A percentile compares a stretch with the other conserved stretches of the same genome.
Evolutionary conservation across 2,888 invertebrate genomes (phyloP).

Genomic region (Chrysotoxum bicinctum): DNA sequence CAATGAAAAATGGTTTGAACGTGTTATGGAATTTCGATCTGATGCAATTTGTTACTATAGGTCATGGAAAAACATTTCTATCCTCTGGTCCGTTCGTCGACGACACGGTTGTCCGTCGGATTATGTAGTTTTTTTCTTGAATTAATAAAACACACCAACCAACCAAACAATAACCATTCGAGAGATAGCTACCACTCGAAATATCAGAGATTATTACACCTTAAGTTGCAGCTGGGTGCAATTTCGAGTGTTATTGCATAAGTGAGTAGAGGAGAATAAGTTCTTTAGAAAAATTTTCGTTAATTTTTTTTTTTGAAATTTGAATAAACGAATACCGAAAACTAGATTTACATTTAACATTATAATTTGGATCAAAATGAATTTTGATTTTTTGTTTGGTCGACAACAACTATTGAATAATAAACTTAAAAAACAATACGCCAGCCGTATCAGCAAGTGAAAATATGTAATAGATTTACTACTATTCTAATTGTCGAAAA

Average conservation of each 20-base stretch:
- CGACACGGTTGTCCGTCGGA: background rate
- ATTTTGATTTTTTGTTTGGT: no score
- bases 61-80: constrained; percentile 31
- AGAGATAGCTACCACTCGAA: background rate
- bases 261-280: background rate
- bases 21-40: constrained; percentile 35
- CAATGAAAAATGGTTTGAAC: constrained; percentile 26
- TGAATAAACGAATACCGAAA: no score
- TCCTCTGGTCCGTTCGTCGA: background rate
- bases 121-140: background rate
- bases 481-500: no score
- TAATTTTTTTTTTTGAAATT: background rate
- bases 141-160: constrained; percentile 13
- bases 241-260: background rate
- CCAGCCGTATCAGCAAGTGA: no score
- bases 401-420: no score
- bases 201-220: constrained; percentile 9
- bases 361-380: no score
- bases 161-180: background rate
- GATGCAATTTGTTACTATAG: constrained; percentile 32
- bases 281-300: background rate
- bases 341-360: no score
- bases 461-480: no score
- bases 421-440: no score
- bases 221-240: background rate